A percentile compares a stretch with the other conserved stretches of the same genome.
These are phyloP conservation scores for Daboia siamensis DNA, from an alignment of 2,113 vertebrate species.

Conservation along the genomic window DNA sequence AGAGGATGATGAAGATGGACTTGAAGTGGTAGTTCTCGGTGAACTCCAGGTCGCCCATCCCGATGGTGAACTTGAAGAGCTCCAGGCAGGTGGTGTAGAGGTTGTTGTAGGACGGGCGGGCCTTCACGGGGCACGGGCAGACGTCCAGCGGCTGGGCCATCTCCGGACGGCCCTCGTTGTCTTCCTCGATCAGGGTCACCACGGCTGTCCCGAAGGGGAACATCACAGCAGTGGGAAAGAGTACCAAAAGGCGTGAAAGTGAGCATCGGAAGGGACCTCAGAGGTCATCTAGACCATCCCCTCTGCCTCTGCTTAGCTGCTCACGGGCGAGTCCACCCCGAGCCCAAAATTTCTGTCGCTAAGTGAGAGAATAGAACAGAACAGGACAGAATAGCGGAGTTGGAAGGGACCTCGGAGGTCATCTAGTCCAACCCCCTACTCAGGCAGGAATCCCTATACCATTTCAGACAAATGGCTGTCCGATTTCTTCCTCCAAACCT, in stretches of 20 bases:
- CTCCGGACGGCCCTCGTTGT: constrained; percentile 56
- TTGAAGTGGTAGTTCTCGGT: constrained; percentile 84
- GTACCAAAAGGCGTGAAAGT: neutral
- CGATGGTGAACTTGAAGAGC: constrained; percentile 98
- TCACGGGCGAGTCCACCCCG: no score
- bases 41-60: constrained; percentile 97
- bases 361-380: no score
- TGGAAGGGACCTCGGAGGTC: no score
- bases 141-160: constrained; percentile 16
- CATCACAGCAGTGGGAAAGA: neutral
- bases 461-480: no score
- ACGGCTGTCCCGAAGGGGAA: constrained; percentile 70
- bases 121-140: constrained; percentile 21
- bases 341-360: neutral
- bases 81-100: constrained; percentile 86
- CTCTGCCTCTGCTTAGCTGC: neutral
- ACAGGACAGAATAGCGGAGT: no score
- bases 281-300: neutral
- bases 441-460: no score
- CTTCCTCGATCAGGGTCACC: constrained; percentile 88
- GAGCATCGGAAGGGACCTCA: neutral
- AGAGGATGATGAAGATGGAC: constrained; percentile 83
- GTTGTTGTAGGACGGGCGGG: constrained; percentile 68
- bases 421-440: no score
- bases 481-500: no score